A percentile compares a stretch with the other conserved stretches of the same genome.
phyloP scores from a whole-genome alignment of 1,140 invertebrate species.

The Drosophila virilis region DNA sequence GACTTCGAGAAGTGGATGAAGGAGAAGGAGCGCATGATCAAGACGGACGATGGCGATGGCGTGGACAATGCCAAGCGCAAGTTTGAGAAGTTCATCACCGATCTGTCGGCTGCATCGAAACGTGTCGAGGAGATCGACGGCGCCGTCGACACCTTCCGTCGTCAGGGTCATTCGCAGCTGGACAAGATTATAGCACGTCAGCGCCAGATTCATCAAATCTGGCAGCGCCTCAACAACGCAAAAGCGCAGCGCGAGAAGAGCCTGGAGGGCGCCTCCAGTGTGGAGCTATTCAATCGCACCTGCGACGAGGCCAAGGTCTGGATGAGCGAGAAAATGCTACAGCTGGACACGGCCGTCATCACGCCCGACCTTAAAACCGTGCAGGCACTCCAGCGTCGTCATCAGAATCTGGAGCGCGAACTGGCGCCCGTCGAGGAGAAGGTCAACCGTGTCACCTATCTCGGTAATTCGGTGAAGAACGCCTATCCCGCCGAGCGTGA shows the following conservation, averaged over 20 bases:
- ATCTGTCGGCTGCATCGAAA: constrained; percentile 95
- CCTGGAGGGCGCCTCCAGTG: constrained; percentile 95
- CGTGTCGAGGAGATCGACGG: constrained; percentile 95
- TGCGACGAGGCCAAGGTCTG: constrained; percentile 97
- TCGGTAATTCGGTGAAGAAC: constrained; percentile 93
- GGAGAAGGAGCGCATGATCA: constrained; percentile 95
- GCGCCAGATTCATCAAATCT: constrained; percentile 93
- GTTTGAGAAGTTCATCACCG: constrained; percentile 98
- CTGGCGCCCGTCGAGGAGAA: constrained; percentile 95
- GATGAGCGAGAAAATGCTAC: constrained; percentile 96
- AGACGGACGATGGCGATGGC: constrained; percentile 91
- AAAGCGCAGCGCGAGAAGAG: constrained; percentile 96
- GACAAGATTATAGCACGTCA: constrained; percentile 93
- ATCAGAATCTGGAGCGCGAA: constrained; percentile 95
- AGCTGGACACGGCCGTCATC: constrained; percentile 91
- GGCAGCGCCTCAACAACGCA: constrained; percentile 94
- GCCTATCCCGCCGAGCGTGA: constrained; percentile 95
- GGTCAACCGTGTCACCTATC: constrained; percentile 91
- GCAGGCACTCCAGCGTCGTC: constrained; percentile 93
- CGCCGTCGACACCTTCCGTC: constrained; percentile 93
- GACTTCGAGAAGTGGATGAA: constrained; percentile 99
- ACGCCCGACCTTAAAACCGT: constrained; percentile 95
- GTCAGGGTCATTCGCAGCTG: constrained; percentile 94
- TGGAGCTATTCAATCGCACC: constrained; percentile 96
- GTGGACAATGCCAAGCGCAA: constrained; percentile 97